These are phyloP conservation scores for Maccullochella peelii DNA, from an alignment of 2,113 vertebrate genomes.

Conservation along the genomic window DNA sequence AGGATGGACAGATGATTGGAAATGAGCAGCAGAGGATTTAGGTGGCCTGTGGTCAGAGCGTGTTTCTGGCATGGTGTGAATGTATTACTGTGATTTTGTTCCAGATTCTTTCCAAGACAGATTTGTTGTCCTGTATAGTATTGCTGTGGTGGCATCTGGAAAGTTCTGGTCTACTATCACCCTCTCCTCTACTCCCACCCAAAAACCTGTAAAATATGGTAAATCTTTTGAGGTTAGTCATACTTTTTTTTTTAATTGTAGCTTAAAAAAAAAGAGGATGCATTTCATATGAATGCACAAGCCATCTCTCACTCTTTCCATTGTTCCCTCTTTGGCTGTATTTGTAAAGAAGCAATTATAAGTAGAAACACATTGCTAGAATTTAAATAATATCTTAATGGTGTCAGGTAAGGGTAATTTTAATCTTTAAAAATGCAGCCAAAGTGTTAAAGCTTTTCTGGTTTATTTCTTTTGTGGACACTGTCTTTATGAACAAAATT, in stretches of 20 bases:
- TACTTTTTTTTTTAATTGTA: conserved; percentile 43
- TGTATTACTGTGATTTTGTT: conserved; percentile 51
- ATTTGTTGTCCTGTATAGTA: conserved; percentile 27
- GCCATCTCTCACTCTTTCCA: conserved; percentile 62
- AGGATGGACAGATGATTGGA: conserved; percentile 20
- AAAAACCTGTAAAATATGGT: conserved; percentile 41
- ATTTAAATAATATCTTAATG: conserved; percentile 16
- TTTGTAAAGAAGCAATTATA: conserved; percentile 60
- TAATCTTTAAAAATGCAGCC: conserved; percentile 65
- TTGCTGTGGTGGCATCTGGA: conserved; percentile 43
- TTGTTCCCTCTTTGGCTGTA: conserved; percentile 59
- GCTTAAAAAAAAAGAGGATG: conserved; percentile 21
- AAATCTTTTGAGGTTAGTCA: conserved; percentile 34
- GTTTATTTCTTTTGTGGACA: conserved; percentile 52
- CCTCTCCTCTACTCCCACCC: neutral
- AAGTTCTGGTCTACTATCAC: conserved; percentile 3
- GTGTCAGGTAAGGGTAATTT: conserved; percentile 9
- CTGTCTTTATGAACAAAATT: conserved; percentile 59
- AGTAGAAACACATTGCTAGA: neutral
- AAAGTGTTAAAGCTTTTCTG: conserved; percentile 48
- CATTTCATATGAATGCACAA: conserved; percentile 54
- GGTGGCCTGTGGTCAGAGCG: conserved; percentile 55
- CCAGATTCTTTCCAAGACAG: neutral
- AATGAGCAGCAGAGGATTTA: conserved; percentile 21
- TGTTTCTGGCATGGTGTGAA: conserved; percentile 56